These are phyloP conservation scores for Lagopus leucura DNA, from an alignment of 2,113 vertebrate species.

Conservation along the genomic window DNA sequence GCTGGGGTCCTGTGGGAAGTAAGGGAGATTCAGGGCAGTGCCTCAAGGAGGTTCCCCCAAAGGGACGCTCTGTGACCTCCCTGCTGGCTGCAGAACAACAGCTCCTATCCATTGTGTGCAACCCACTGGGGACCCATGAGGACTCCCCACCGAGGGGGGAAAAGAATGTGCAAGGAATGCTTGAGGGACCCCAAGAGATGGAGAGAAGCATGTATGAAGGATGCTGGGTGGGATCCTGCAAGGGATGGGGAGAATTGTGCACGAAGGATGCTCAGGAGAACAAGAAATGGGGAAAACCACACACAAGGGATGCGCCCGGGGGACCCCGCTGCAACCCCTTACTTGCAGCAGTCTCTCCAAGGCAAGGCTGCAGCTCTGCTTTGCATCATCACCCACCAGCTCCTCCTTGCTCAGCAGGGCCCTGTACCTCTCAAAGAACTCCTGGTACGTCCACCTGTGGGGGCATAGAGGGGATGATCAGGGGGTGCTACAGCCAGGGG, in stretches of 20 bases:
- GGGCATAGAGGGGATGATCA: not conserved
- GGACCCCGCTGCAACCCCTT: not conserved
- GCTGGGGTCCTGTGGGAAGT: constrained; percentile 41
- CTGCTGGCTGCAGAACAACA: not conserved
- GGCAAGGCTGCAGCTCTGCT: constrained; percentile 57
- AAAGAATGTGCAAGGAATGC: not conserved
- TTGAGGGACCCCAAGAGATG: too few relatives aligned
- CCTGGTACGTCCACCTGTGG: constrained; percentile 77
- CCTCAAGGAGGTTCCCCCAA: not conserved
- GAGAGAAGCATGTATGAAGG: too few relatives aligned
- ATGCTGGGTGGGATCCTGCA: too few relatives aligned
- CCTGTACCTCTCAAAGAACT: constrained; percentile 80
- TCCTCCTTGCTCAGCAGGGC: constrained; percentile 64
- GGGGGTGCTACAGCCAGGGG: not conserved
- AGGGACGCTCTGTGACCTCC: not conserved
- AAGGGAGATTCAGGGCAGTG: not conserved
- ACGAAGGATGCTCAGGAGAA: too few relatives aligned
- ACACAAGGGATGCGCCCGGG: too few relatives aligned
- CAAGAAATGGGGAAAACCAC: too few relatives aligned
- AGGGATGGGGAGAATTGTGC: too few relatives aligned
- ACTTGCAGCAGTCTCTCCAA: constrained; percentile 56
- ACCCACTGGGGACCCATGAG: accelerated
- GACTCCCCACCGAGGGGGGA: not conserved
- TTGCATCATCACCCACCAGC: not conserved
- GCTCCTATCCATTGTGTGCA: not conserved